Evolutionary conservation across 2,113 vertebrate species (phyloP), one percentile per base, ranked within the genome.

Genomic region (Scopus umbretta): DNA sequence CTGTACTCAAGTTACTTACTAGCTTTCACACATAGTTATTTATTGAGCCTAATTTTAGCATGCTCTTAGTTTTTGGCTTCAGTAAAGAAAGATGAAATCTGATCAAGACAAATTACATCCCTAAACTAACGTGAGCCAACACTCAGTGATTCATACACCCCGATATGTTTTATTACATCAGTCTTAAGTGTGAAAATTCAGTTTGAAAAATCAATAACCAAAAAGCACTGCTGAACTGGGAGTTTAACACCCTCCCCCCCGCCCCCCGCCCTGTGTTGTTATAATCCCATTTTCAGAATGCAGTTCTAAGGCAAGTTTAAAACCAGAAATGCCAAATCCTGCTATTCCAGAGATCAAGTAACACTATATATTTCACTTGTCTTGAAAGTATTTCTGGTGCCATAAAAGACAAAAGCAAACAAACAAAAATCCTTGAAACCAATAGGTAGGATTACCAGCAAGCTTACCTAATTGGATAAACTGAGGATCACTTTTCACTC

Each of bases 401-500:
- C 16, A 40, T 42, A 65, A 74, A 91, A 80, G 70, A 47, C 13
- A 32, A 94, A 82, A 62, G 62, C n/a, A 80, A 88, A 67, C 70
- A 92, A 92, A 94, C 78, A 81, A 68, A 26, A 76, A 56, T 29
- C 17, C n/a, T 1, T 13, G 30, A 76, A n/a, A 49, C 17, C 38
- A 26, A 29, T 0, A 22, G 52, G 34, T 1, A 61, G 49, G 66
- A 66, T 82, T 80, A 66, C 47, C 62, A 67, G 27, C 25, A 45
- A 26, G 26, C 99, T 99, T 95, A 99, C 99, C 99, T 53, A 99
- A 94, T 88, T 99, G 99, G 97, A 99, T 99, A 96, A 98, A 98
- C 63, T 99, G 98, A 29, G 99, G 96, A 32, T 99, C 99, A 0
- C 99, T 99, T 98, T 98, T 99, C 92, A 99, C 99, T 36, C 99